Evolutionary conservation across 2,888 invertebrate species (phyloP).

Genomic region (Lasioglossum marginatum): DNA sequence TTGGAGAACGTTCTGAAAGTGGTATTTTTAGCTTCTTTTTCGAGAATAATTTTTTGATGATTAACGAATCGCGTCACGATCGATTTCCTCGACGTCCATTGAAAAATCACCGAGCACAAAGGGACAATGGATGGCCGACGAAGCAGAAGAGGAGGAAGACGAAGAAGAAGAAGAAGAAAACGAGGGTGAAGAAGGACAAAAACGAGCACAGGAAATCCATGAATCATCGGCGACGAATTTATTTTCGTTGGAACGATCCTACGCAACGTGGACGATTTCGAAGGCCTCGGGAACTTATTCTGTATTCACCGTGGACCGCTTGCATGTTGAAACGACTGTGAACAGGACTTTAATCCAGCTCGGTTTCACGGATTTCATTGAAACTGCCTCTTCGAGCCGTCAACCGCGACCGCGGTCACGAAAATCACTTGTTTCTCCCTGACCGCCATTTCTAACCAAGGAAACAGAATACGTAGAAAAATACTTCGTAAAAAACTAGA

Average conservation of each 20-base stretch:
- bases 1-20: not conserved
- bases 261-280: constrained; percentile 57
- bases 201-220: constrained; percentile 53
- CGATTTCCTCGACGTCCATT: constrained; percentile 7
- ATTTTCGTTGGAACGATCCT: constrained; percentile 59
- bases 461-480: not conserved
- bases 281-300: constrained; percentile 58
- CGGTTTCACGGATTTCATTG: constrained; percentile 27
- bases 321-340: constrained; percentile 38
- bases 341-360: constrained; percentile 30
- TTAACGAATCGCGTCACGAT: constrained; percentile 1
- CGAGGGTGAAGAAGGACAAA: constrained; percentile 21
- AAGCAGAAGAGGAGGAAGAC: not conserved
- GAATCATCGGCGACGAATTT: constrained; percentile 57
- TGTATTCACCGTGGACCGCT: constrained; percentile 39
- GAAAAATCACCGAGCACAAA: constrained; percentile 14
- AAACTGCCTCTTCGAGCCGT: not conserved
- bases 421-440: not conserved
- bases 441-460: not conserved
- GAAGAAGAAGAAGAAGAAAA: constrained; percentile 20
- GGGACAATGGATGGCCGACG: not conserved
- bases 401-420: not conserved
- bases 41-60: not conserved
- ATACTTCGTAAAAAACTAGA: not conserved
- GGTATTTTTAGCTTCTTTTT: not conserved